Evolutionary conservation across 2,888 invertebrate genomes (phyloP), one percentile per base, ranked within the genome.

Genomic region (Calliphora vomitoria): DNA sequence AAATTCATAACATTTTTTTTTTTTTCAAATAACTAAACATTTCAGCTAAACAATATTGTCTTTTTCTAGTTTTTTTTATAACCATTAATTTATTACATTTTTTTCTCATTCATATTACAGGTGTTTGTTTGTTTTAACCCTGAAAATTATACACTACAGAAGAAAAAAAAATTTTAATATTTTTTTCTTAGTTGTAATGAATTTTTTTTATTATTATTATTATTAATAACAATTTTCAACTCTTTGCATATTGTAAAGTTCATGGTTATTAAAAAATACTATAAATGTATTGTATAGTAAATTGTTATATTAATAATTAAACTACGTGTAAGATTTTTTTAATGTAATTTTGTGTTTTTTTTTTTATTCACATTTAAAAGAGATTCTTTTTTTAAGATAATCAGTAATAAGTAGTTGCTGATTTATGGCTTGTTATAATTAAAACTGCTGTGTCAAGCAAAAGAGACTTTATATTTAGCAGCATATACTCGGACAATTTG

Each of bases 221-320:
- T 50, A 25, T 31, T 58, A 58, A 13, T 81, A 76, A 71, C 64
- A 82, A 75, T 79, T 76, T 74, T 35, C 38, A 71, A 79, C 78
- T 85, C 58, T 87, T 85, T 85, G 85, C 87, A 82, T 85, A 85
- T 64, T 85, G 79, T 82, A 87, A 87, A 87, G 87, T 87, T 87
- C 87, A 87, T 79, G 87, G 87, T 79, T 87, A 53, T 58, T 78
- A 62, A 69, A 25, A 25, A 69, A 69, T 47, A 66, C 3, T 60
- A 60, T 25, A 71, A 60, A 35, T 69, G 20, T 35, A 47, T 6
- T 41, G 60, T 50, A 35, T 6, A 35, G 35, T 35, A 35, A 6
- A 25, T 62, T 74, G 44, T 41, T 69, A 44, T 60, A 25, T 80
- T 75, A 83, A 75, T 75, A 79, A 74, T 44, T 81, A 62, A 82